Evolutionary conservation across 1,140 invertebrate genomes (phyloP), one percentile per base, ranked within the genome.

Genomic region (Parapsyche elsis): DNA sequence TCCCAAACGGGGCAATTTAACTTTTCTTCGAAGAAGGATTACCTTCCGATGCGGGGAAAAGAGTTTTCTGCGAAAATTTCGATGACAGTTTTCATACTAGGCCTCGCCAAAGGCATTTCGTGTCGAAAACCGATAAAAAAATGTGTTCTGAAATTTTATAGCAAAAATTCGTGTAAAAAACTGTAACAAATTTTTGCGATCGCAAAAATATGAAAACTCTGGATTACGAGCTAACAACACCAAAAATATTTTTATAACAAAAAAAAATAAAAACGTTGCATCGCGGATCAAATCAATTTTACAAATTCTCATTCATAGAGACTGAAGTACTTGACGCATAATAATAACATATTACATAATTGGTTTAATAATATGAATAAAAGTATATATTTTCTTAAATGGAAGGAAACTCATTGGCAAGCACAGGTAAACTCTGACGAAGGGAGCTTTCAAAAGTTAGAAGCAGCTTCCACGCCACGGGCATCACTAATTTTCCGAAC

Each of bases 1-100:
- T 81, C 80, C 74, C 9, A 24, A 76, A 76, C 75, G 70, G 80
- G 79, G 61, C 80, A 81, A 81, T 81, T 81, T 81, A 81, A 81
- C 74, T 81, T 81, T 75, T 61, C 74, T 77, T 24, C 44, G 61
- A 77, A 77, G 73, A 80, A 76, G 79, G 79, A 80, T 80, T 80
- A 80, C 53, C 74, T 5, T 9, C 73, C 38, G 38, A 26, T 67
- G 64, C 24, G 64, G 49, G 23, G 19, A 79, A 24, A 16, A 19
- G 44, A 19, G 67, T 77, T 16, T 76, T 71, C 46, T 21, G 30
- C 26, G 30, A 64, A 77, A 77, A 64, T 64, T 77, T 64, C 75
- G n/a, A 75, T 57, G 73, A 75, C 73, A 77, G 45, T 77, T 64
- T 64, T 38, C 26, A 19, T 26, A 45, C 12, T 23, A 23, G n/a